A percentile compares a stretch with the other conserved stretches of the same genome.
Conservation (phyloP, 2,797 vertebrate species). For the Heliangelus exortis region DNA sequence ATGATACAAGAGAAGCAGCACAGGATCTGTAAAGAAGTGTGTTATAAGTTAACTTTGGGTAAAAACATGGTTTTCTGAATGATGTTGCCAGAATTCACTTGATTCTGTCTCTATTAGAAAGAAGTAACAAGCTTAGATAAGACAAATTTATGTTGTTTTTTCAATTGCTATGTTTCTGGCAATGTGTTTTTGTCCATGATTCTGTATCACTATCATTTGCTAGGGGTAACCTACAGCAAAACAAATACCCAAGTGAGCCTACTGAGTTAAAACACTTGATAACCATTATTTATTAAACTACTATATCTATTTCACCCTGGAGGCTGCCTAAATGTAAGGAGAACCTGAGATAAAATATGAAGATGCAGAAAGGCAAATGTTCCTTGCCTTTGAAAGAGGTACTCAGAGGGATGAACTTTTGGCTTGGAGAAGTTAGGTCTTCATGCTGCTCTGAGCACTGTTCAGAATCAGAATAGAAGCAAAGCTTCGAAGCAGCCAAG, state of each 20-base stretch:
- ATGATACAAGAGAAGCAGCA: background rate
- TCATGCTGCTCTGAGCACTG: background rate
- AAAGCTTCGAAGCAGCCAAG: background rate
- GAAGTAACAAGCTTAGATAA: background rate
- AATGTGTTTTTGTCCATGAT: background rate
- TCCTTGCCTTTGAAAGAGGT: background rate
- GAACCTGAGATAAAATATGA: background rate
- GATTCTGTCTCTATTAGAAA: background rate
- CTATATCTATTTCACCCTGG: background rate
- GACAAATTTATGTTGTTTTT: background rate
- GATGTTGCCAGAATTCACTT: background rate
- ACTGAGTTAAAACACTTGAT: background rate
- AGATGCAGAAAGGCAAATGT: background rate
- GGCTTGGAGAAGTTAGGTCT: background rate
- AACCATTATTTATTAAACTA: background rate
- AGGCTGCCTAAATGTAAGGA: background rate
- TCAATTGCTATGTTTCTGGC: background rate
- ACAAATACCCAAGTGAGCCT: background rate
- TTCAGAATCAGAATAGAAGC: background rate
- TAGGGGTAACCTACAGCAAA: background rate
- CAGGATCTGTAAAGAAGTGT: background rate
- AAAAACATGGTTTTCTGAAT: background rate
- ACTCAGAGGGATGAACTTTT: background rate
- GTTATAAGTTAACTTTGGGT: background rate
- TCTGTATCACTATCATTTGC: background rate